Percentiles rank a stretch among this genome's conserved stretches.
These are phyloP conservation scores for Circus cinereus DNA, from an alignment of 2,797 vertebrate species.

Conservation along the genomic window DNA sequence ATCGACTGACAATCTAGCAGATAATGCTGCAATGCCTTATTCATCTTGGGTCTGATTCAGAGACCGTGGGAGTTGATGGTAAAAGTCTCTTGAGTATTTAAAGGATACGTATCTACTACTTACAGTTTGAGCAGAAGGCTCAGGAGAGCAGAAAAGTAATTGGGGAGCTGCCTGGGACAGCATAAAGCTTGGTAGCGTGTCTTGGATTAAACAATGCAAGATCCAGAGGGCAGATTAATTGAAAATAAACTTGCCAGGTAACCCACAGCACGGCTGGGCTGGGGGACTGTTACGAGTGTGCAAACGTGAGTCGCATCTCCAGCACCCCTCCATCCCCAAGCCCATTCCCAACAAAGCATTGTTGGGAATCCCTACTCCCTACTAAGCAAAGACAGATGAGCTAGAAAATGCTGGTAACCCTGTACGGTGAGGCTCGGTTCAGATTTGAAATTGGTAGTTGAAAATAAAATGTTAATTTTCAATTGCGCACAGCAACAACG, in stretches of 20 bases:
- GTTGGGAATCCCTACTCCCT: not conserved
- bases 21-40: not conserved
- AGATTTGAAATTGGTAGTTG: not conserved
- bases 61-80: not conserved
- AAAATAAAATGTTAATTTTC: not conserved
- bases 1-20: not conserved
- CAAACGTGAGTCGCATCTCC: not conserved
- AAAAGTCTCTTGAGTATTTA: not conserved
- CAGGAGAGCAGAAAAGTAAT: fast-evolving
- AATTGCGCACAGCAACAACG: not conserved
- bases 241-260: not conserved
- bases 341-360: not conserved
- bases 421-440: not conserved
- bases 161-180: not conserved
- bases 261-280: fast-evolving
- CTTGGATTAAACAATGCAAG: not conserved
- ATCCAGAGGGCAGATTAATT: not conserved
- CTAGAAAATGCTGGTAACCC: not conserved
- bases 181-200: not conserved
- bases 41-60: not conserved
- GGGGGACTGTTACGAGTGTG: fast-evolving
- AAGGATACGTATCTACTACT: not conserved
- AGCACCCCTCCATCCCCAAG: not conserved
- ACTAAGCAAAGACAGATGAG: not conserved
- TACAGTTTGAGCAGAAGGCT: not conserved